These are phyloP conservation scores for Ibycter americanus DNA, from an alignment of 2,797 vertebrate species.

Conservation along the genomic window DNA sequence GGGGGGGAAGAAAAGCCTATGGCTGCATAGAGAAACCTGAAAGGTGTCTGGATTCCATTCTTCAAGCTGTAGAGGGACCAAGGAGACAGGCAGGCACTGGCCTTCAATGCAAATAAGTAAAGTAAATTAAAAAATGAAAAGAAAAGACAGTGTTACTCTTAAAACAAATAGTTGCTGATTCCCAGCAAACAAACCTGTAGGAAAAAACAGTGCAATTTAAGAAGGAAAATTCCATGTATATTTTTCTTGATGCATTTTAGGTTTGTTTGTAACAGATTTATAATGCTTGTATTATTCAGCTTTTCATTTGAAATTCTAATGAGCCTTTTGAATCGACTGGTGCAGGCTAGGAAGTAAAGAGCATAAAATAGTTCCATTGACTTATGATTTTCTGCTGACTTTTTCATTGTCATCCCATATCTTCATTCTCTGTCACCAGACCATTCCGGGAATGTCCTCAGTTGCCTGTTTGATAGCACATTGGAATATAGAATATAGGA, in stretches of 20 bases:
- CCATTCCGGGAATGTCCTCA: constrained; percentile 31
- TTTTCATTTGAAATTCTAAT: constrained; percentile 81
- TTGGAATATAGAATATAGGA: background rate
- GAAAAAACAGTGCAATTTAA: constrained; percentile 25
- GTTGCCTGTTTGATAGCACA: background rate
- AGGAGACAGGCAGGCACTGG: background rate
- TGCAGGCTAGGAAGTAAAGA: constrained; percentile 60
- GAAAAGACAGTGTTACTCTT: background rate
- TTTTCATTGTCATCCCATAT: constrained; percentile 48
- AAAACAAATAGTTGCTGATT: constrained; percentile 50
- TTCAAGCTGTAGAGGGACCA: background rate
- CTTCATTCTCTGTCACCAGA: constrained; percentile 37
- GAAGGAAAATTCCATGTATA: constrained; percentile 71
- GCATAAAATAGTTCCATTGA: constrained; percentile 67
- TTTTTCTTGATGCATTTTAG: constrained; percentile 69
- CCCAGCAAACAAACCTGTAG: constrained; percentile 41
- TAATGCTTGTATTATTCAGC: constrained; percentile 70
- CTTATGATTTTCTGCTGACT: constrained; percentile 62
- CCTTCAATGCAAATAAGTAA: constrained; percentile 11
- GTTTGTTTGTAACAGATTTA: constrained; percentile 76
- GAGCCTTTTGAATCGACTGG: constrained; percentile 68
- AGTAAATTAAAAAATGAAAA: background rate
- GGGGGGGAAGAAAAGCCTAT: background rate
- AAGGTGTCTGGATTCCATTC: background rate
- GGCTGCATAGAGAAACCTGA: background rate